These are phyloP conservation scores for Esox masquinongy DNA, from an alignment of 2,797 vertebrate species.

Conservation along the genomic window DNA sequence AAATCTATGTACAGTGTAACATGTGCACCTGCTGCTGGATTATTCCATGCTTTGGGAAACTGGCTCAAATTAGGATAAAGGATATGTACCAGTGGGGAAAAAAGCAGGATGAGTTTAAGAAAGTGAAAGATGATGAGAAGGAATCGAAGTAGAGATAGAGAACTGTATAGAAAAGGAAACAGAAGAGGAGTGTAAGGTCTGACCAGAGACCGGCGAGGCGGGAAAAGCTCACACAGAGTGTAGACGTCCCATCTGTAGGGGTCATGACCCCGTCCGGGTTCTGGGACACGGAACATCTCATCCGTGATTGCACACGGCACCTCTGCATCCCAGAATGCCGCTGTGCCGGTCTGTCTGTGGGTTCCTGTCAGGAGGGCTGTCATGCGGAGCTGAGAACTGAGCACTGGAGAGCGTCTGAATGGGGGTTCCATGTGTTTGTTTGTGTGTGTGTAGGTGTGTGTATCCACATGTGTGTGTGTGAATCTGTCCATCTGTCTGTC, in stretches of 20 bases:
- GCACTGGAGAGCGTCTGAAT: neutral
- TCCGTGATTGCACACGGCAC: conserved; percentile 19
- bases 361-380: neutral
- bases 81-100: neutral
- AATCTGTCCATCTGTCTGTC: no score
- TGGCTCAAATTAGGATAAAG: no score
- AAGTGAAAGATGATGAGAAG: neutral
- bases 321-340: neutral
- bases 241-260: conserved; percentile 16
- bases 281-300: conserved; percentile 17
- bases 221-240: neutral
- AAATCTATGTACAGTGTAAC: no score
- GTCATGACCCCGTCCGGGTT: conserved; percentile 10
- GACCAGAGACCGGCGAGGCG: neutral
- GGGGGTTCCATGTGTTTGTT: neutral
- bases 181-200: neutral
- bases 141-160: neutral
- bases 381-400: neutral
- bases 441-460: neutral
- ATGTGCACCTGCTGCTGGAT: no score
- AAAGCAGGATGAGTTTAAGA: neutral
- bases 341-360: neutral
- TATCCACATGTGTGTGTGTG: neutral
- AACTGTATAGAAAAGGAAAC: no score
- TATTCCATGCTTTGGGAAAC: no score